phyloP scores from a whole-genome alignment of 2,797 vertebrate species.

The Chrysocyon brachyurus region DNA sequence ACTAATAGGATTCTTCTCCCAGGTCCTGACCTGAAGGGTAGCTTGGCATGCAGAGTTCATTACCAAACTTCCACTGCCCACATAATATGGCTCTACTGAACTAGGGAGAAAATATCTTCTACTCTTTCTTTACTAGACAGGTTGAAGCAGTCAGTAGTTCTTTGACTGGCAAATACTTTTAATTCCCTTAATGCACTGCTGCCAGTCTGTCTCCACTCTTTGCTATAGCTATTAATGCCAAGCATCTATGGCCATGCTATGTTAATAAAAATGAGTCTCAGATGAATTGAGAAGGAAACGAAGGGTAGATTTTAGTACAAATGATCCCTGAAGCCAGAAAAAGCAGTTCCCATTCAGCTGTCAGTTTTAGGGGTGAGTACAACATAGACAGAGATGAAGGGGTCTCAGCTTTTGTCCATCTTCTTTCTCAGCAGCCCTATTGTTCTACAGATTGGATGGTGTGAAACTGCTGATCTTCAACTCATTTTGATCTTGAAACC shows the following conservation, averaged over 20 bases:
- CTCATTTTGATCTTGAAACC: not conserved
- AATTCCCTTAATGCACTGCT: not conserved
- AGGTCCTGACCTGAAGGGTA: not conserved
- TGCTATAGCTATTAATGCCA: not conserved
- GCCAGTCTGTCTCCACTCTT: not conserved
- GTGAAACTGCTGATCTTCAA: not conserved
- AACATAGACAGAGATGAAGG: not conserved
- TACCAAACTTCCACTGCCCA: not conserved
- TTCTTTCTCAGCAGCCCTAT: not conserved
- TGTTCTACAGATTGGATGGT: not conserved
- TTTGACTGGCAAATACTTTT: not conserved
- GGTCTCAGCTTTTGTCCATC: not conserved
- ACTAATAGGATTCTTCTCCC: not conserved
- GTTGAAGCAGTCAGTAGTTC: not conserved
- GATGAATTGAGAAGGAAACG: not conserved
- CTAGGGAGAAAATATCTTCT: not conserved
- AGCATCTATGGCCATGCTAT: not conserved
- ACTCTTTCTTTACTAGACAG: not conserved
- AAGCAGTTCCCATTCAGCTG: not conserved
- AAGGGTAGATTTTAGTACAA: conserved; percentile 13
- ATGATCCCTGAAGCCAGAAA: not conserved
- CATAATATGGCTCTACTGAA: not conserved
- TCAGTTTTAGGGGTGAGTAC: not conserved
- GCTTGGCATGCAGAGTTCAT: not conserved
- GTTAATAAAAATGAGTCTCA: conserved; percentile 19